Percentiles rank a stretch among this genome's conserved stretches.
These are phyloP conservation scores for Limnodromus scolopaceus DNA, from an alignment of 2,797 vertebrate genomes.

Conservation along the genomic window DNA sequence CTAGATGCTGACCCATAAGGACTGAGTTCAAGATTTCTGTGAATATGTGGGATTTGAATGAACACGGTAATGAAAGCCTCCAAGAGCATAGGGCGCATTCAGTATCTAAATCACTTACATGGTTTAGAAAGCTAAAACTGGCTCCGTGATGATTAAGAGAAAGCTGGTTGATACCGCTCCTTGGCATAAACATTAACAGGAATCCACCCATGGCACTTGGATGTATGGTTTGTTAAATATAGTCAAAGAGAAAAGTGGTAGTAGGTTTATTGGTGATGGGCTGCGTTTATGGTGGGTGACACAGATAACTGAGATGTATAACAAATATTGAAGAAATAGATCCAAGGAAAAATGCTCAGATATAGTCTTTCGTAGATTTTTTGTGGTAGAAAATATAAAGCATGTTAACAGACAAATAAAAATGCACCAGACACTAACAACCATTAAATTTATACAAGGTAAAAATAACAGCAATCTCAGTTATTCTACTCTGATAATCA, in stretches of 20 bases:
- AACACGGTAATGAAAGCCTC: not conserved
- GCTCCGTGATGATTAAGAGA: not conserved
- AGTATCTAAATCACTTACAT: not conserved
- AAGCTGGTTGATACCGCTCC: not conserved
- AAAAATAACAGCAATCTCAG: not conserved
- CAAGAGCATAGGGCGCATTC: not conserved
- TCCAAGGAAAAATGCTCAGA: not conserved
- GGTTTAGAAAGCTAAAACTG: not conserved
- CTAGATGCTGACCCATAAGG: constrained; percentile 46
- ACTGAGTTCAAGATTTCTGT: constrained; percentile 56
- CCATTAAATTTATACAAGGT: not conserved
- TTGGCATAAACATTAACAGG: not conserved
- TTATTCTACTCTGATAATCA: not conserved
- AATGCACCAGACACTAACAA: not conserved
- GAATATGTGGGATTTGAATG: constrained; percentile 37
- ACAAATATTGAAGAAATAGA: not conserved
- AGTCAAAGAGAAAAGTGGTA: not conserved
- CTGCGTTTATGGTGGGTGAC: not conserved
- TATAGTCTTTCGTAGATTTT: not conserved
- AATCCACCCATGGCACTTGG: not conserved
- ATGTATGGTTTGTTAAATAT: not conserved
- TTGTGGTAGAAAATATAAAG: not conserved
- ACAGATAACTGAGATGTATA: not conserved
- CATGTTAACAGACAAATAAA: not conserved
- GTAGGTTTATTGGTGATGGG: not conserved